Conservation (phyloP, 2,113 vertebrate species). For the Coptodon rendalli region DNA sequence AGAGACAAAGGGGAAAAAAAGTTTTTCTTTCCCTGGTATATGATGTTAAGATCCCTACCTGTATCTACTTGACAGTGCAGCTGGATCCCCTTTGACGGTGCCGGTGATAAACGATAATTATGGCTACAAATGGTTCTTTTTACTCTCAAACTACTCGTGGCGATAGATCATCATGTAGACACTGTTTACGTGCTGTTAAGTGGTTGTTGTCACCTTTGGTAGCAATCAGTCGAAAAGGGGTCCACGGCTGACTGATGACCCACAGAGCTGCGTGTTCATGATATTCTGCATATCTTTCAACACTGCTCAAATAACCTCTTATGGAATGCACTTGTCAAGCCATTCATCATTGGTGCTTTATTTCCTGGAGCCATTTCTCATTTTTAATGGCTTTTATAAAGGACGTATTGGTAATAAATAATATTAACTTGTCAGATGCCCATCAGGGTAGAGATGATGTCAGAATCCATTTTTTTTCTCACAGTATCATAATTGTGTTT, state of each 20-base stretch:
- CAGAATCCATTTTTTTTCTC: not conserved
- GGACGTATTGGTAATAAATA: conserved; percentile 25
- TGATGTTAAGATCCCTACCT: conserved; percentile 47
- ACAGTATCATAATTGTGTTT: not conserved
- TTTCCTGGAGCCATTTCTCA: conserved; percentile 17
- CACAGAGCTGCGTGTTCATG: not conserved
- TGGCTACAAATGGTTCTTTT: conserved; percentile 59
- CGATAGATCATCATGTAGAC: conserved; percentile 53
- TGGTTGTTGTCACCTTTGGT: conserved; percentile 61
- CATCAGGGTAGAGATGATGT: conserved; percentile 18
- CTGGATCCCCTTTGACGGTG: conserved; percentile 31
- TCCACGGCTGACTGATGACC: conserved; percentile 51
- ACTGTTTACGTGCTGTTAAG: conserved; percentile 61
- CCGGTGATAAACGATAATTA: conserved; percentile 64
- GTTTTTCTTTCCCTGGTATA: conserved; percentile 11
- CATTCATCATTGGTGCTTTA: conserved; percentile 39
- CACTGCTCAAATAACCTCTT: conserved; percentile 19
- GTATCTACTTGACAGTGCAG: conserved; percentile 52
- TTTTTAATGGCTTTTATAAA: conserved; percentile 43
- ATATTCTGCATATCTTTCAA: conserved; percentile 46
- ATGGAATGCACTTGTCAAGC: conserved; percentile 25
- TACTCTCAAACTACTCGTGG: conserved; percentile 42
- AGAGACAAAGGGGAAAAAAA: conserved; percentile 3
- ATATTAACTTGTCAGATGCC: conserved; percentile 12
- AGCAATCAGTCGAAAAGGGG: conserved; percentile 38